These are phyloP conservation scores for Aradophagus sp. DNA, from an alignment of 1,140 invertebrate genomes.

Conservation along the genomic window DNA sequence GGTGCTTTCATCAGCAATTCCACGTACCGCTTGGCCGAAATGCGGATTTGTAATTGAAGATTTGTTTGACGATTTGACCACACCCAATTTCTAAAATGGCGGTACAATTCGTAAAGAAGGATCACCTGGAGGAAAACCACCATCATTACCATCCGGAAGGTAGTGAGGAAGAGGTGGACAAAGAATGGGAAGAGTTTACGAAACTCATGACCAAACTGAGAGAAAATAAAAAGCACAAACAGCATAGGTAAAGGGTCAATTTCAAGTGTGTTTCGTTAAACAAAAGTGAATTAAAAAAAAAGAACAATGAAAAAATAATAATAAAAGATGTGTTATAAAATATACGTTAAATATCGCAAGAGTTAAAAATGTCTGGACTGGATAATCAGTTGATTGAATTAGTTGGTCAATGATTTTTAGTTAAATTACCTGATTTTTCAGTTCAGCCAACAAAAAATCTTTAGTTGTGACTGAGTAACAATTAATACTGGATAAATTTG, in stretches of 20 bases:
- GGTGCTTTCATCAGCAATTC: slow-evolving; percentile 1
- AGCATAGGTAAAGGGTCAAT: slow-evolving; percentile 63
- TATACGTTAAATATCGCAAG: too few relatives aligned
- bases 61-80: slow-evolving; percentile 4
- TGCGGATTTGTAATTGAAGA: too few relatives aligned
- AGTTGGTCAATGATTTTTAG: too few relatives aligned
- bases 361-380: too few relatives aligned
- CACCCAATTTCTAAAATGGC: slow-evolving; percentile 31
- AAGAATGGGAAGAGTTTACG: slow-evolving; percentile 78
- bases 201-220: slow-evolving; percentile 77
- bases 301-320: slow-evolving; percentile 1
- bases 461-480: too few relatives aligned
- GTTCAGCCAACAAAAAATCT: too few relatives aligned
- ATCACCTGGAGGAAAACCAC: slow-evolving; percentile 73
- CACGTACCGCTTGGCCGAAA: slow-evolving; percentile 7
- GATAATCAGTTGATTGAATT: too few relatives aligned
- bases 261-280: too few relatives aligned
- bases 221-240: slow-evolving; percentile 70
- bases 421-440: too few relatives aligned
- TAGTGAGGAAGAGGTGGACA: slow-evolving; percentile 74
- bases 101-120: slow-evolving; percentile 65
- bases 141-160: slow-evolving; percentile 68
- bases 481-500: too few relatives aligned
- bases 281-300: too few relatives aligned
- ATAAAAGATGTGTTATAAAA: background rate